Evolutionary conservation across 1,140 invertebrate species (phyloP).

Genomic region (Oscheius sp.): DNA sequence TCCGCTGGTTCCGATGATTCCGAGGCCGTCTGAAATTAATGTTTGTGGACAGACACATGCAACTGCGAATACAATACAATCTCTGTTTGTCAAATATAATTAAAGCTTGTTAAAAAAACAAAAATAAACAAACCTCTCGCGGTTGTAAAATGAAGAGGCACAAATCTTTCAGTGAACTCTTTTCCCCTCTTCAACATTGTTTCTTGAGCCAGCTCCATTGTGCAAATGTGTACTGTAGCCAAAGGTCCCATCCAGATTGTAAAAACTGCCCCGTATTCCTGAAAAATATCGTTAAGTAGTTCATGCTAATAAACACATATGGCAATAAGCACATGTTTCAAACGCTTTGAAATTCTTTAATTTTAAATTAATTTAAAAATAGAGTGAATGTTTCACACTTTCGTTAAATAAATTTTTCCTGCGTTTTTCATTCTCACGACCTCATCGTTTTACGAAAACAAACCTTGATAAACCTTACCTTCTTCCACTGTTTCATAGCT

Average conservation of each 20-base stretch:
- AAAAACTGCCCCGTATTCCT: slow-evolving; percentile 30
- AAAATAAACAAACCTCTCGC: not conserved
- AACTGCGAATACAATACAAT: too few species aligned
- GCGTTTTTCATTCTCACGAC: too few species aligned
- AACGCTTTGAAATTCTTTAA: too few species aligned
- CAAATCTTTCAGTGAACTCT: not conserved
- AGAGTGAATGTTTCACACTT: not conserved
- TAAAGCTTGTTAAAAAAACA: too few species aligned
- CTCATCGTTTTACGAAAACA: too few species aligned
- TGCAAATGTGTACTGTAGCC: slow-evolving; percentile 21
- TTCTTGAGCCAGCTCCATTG: slow-evolving; percentile 25
- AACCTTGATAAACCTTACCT: too few species aligned
- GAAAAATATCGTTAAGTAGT: not conserved
- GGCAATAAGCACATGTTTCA: too few species aligned
- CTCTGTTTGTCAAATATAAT: too few species aligned
- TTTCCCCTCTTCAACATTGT: slow-evolving; percentile 25
- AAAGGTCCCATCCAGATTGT: slow-evolving; percentile 37
- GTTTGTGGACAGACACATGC: not conserved
- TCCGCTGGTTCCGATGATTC: slow-evolving; percentile 59
- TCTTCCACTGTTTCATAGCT: not conserved
- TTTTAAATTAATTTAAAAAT: too few species aligned
- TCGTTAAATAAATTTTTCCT: too few species aligned
- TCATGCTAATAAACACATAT: too few species aligned
- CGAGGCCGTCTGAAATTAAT: slow-evolving; percentile 37
- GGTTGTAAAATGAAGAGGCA: not conserved